These are phyloP conservation scores for Ictalurus furcatus DNA, from an alignment of 2,113 vertebrate genomes.

Conservation along the genomic window DNA sequence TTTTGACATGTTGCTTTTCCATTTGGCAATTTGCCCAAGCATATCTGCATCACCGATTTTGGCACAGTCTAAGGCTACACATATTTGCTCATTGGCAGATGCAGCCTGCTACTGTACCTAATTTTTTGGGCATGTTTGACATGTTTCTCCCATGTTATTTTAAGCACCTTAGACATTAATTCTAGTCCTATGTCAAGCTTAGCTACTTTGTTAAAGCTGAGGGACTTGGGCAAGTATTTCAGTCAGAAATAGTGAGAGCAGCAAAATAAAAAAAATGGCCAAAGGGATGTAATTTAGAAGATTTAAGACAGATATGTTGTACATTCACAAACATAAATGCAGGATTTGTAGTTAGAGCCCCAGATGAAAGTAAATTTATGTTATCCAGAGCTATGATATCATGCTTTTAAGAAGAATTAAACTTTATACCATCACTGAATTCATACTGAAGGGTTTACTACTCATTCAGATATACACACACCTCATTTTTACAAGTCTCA, in stretches of 20 bases:
- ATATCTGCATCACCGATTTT: background rate
- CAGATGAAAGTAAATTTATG: background rate
- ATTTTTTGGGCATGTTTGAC: background rate
- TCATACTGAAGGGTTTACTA: background rate
- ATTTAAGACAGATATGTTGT: background rate
- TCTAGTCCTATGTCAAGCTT: background rate
- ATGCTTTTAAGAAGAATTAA: constrained; percentile 1
- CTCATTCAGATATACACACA: background rate
- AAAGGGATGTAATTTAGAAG: background rate
- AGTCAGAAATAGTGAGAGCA: background rate
- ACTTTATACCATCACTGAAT: background rate
- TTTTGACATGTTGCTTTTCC: background rate
- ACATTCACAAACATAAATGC: background rate
- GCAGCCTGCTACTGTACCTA: background rate
- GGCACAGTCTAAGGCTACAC: background rate
- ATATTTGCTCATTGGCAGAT: background rate
- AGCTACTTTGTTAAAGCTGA: background rate
- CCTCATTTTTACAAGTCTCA: background rate
- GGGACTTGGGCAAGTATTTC: background rate
- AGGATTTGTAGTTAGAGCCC: background rate
- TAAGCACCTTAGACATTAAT: background rate
- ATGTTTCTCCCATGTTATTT: background rate
- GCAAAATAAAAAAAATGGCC: background rate
- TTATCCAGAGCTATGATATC: background rate
- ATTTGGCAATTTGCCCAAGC: background rate